Evolutionary conservation across 2,888 invertebrate species (phyloP).

Genomic region (Erebia palarica): DNA sequence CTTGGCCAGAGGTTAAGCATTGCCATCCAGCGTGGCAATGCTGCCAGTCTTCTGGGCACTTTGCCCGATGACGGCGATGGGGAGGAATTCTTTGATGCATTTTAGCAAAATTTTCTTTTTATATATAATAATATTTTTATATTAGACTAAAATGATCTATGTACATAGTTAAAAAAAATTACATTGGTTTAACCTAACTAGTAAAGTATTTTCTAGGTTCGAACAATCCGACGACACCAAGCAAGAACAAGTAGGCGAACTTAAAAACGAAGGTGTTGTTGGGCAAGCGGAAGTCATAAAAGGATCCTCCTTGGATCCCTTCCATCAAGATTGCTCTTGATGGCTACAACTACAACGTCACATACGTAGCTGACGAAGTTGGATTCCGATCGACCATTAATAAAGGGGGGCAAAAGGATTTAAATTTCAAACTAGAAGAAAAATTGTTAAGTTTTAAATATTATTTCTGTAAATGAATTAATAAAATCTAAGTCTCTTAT

Average conservation of each 20-base stretch:
- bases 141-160: no score
- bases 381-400: constrained; percentile 58
- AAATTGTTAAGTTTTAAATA: not conserved
- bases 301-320: constrained; percentile 73
- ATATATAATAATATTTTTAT: no score
- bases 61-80: no score
- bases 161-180: no score
- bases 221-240: constrained; percentile 70
- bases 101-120: no score
- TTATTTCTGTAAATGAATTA: not conserved
- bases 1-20: no score
- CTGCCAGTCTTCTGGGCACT: no score
- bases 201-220: constrained; percentile 45
- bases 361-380: constrained; percentile 67
- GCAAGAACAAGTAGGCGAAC: constrained; percentile 63
- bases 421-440: constrained; percentile 6
- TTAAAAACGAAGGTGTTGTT: constrained; percentile 70
- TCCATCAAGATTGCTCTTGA: constrained; percentile 73
- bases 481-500: not conserved
- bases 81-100: no score
- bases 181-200: not conserved
- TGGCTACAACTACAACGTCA: constrained; percentile 72
- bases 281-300: constrained; percentile 67
- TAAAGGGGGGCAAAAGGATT: constrained; percentile 40
- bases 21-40: no score